Percentiles rank a stretch among this genome's conserved stretches.
Conservation (phyloP, 2,888 invertebrate genomes). For the Gibbula magus region DNA sequence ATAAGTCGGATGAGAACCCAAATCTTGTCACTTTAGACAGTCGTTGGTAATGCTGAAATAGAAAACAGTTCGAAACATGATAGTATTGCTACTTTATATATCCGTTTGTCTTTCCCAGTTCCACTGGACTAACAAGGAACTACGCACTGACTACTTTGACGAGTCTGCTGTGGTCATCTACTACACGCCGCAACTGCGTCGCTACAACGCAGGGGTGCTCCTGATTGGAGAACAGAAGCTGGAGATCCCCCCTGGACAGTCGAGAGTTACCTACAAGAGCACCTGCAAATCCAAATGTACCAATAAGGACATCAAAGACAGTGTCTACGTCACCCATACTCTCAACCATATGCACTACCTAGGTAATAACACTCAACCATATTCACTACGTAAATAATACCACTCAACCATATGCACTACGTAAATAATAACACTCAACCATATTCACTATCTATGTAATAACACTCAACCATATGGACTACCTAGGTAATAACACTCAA, state of each 20-base stretch:
- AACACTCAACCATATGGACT: no score
- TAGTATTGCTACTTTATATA: no score
- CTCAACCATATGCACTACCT: constrained; percentile 44
- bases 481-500: no score
- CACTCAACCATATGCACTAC: no score
- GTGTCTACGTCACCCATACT: constrained; percentile 35
- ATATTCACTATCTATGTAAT: constrained; percentile 45
- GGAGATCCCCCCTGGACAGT: constrained; percentile 45
- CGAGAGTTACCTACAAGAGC: neutral
- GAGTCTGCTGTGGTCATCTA: constrained; percentile 48
- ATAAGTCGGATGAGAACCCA: no score
- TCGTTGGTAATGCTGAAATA: no score
- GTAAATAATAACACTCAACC: constrained; percentile 36
- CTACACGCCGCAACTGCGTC: constrained; percentile 47
- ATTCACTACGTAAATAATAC: no score
- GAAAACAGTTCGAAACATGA: no score
- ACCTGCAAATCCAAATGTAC: constrained; percentile 35
- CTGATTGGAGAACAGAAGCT: constrained; percentile 46
- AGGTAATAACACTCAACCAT: constrained; percentile 35
- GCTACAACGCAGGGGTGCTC: constrained; percentile 44
- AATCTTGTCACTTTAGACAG: no score
- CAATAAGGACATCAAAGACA: constrained; percentile 16
- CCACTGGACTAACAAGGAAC: constrained; percentile 56
- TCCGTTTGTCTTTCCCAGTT: constrained; percentile 33
- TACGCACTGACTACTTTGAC: constrained; percentile 37